Percentiles rank a stretch among this genome's conserved stretches.
Evolutionary conservation across 37 sponge, comb jelly and placozoan genomes (phyloP).

Genomic region (Axinella damicornis): DNA sequence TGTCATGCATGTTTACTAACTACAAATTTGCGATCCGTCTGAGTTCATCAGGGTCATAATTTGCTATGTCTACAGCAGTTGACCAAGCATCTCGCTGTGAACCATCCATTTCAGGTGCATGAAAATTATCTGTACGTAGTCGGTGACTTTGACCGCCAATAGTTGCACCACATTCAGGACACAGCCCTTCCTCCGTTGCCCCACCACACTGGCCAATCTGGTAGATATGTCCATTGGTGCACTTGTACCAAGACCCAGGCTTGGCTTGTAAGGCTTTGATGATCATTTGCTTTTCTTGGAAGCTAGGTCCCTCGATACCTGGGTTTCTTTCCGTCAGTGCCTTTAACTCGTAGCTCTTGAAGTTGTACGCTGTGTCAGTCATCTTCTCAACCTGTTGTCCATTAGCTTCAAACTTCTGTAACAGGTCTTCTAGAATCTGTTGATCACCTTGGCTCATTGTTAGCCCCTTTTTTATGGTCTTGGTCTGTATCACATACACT

Average conservation of each 20-base stretch:
- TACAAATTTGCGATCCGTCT: no score
- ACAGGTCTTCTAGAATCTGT: background rate
- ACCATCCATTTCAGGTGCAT: slow-evolving; percentile 9
- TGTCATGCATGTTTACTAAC: no score
- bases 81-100: slow-evolving; percentile 9
- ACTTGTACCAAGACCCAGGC: slow-evolving; percentile 22
- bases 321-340: background rate
- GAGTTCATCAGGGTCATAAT: no score
- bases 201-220: slow-evolving; percentile 18
- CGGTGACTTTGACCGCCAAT: slow-evolving; percentile 9
- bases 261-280: background rate
- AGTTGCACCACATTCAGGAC: background rate
- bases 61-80: background rate
- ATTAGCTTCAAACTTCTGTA: background rate
- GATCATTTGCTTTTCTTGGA: slow-evolving; percentile 7
- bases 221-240: slow-evolving; percentile 8
- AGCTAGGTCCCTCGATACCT: background rate
- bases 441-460: background rate
- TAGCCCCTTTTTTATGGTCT: background rate
- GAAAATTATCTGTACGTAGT: background rate
- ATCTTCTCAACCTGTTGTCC: background rate
- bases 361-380: background rate
- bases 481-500: background rate
- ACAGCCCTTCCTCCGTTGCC: background rate
- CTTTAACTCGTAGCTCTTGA: background rate